Base-by-base conservation (phyloP, 2,113 vertebrate genomes). In the Tragelaphus strepsiceros region DNA sequence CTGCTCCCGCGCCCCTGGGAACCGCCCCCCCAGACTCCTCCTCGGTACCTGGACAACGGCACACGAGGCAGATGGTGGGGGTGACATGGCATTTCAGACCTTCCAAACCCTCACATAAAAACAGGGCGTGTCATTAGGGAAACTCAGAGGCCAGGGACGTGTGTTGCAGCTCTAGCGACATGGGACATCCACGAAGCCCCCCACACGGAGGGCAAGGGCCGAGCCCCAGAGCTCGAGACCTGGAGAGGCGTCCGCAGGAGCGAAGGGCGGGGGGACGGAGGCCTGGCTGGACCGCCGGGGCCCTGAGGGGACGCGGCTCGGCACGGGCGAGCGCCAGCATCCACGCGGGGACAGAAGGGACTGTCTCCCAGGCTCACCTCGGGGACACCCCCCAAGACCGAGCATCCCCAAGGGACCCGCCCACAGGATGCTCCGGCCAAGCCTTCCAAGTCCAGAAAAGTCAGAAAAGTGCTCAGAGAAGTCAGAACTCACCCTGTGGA, bases 211-310 rank as follows among this genome's bases (percentile, higher is more conserved):
- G 56, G 8, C 3, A 4, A 59, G 19, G 39, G 32, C 58, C 7
- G 7, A 16, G 19, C 9, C 28, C 28, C 21, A 43, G 3, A n/a
- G 88, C 35, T 13, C 2, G 1, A 59, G 89, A 11, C 10, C 46
- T 28, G 15, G 58, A n/a, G 13, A 22, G 53, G 9, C 3, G 2
- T 11, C 9, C 0, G 30, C 26, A 28, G 59, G 78, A 15, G 51
- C 11, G 2, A 16, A 21, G 11, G 51, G 32, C 0, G 0, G 32
- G 46, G 1, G 16, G 32, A 54, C 32, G 4, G 19, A 19, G 19
- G 81, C 32, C 32, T 24, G 19, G 6, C 35, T 0, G 16, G 7
- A 16, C 21, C 0, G 0, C 82, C 0, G 4, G 28, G 43, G 39
- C 28, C 13, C 21, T n/a, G 58, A 6, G 26, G 2, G 28, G 7